phyloP scores from a whole-genome alignment of 1,140 invertebrate genomes.

The Ericerus pela region DNA sequence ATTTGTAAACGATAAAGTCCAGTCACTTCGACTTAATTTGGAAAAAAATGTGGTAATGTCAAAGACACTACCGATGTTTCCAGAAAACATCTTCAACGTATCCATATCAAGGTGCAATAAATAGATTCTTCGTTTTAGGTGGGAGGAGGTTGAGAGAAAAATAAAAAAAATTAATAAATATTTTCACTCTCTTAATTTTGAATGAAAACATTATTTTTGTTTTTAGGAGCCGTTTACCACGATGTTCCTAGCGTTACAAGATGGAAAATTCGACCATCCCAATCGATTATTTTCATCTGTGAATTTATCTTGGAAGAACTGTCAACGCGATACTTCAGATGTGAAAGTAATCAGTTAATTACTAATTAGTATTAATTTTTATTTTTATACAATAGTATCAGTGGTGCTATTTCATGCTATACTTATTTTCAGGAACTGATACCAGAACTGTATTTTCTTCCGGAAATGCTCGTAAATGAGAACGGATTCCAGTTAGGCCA shows the following conservation, averaged over 20 bases:
- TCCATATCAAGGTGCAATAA: no score
- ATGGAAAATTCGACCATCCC: constrained; percentile 96
- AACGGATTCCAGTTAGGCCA: constrained; percentile 76
- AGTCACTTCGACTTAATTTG: no score
- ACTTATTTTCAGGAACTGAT: constrained; percentile 65
- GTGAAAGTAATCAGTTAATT: constrained; percentile 59
- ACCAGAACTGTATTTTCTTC: constrained; percentile 96
- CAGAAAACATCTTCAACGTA: no score
- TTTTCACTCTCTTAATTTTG: no score
- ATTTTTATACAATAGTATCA: background rate
- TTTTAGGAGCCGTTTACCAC: constrained; percentile 92
- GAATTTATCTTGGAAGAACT: constrained; percentile 92
- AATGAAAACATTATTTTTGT: constrained; percentile 19
- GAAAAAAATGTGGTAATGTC: no score
- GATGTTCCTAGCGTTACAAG: constrained; percentile 95
- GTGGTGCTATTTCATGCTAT: background rate
- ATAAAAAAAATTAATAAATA: no score
- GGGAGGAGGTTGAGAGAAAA: no score
- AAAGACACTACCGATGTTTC: no score
- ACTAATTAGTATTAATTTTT: background rate
- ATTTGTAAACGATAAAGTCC: no score
- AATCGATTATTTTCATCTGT: constrained; percentile 91
- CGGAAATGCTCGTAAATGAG: constrained; percentile 95
- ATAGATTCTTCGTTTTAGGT: no score
- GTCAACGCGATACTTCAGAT: constrained; percentile 93